Base-by-base conservation (phyloP, 2,113 vertebrate species). In the Ophthalmolycus amberensis region DNA sequence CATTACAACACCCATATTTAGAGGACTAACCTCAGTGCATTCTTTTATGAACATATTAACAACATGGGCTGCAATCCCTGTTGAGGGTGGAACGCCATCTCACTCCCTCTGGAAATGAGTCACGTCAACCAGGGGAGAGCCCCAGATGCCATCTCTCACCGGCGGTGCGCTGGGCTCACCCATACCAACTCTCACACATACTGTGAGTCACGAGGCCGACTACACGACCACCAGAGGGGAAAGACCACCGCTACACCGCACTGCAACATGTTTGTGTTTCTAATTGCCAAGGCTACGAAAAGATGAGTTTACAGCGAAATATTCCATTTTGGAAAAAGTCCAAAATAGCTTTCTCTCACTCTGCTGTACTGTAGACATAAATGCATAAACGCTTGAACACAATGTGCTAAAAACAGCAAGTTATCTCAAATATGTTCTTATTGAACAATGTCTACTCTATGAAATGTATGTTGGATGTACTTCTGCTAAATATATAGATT, bases 111-210 rank as follows among this genome's bases (percentile, higher is more conserved):
- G 71, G 69, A 81, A 87, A 1, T 92, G 88, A 93, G 69, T 94
- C 90, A 91, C 25, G 85, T 81, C 83, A 87, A 91, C 89, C 79
- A 90, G 82, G 85, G 90, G 83, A 89, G 81, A 91, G 77, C 78
- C 68, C 81, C 77, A 58, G 71, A 85, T 85, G 71, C 78, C 69
- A 71, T 84, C 85, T 25, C 59, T 79, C 58, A 52, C 25, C 15
- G 56, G 29, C 16, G 38, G 40, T 37, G 44, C 2, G 20, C 48
- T 27, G 80, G 77, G 68, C 75, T 74, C 68, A 73, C 74, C 78
- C 71, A 15, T 85, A 63, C 72, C 82, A 86, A 87, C 83, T 67
- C 77, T 77, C 70, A 89, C 29, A 71, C 86, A 66, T 10, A n/a
- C 52, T 34, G 63, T 85, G 85, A 91, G 65, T 93, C 93, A 94